Conservation (phyloP, 2,797 vertebrate species). For the Arrhamphus sclerolepis region DNA sequence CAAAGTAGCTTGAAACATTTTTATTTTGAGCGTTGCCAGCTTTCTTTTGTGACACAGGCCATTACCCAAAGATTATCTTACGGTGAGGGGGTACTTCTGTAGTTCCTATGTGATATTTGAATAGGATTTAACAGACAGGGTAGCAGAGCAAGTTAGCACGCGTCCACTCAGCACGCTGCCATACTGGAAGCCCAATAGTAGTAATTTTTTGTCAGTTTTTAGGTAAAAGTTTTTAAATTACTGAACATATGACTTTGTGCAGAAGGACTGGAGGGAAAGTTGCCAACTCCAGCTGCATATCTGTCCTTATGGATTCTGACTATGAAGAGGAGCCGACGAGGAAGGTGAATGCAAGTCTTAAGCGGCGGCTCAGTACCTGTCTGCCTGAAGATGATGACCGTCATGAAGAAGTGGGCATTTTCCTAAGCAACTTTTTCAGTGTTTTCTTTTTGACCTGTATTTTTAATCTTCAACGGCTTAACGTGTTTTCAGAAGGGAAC, state of each 20-base stretch:
- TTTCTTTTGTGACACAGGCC: too few relatives aligned
- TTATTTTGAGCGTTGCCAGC: too few relatives aligned
- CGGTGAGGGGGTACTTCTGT: too few relatives aligned
- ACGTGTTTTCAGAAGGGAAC: conserved; percentile 75
- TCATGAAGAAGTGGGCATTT: conserved; percentile 75
- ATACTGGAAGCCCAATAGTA: background rate
- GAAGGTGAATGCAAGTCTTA: conserved; percentile 78
- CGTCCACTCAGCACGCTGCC: too few relatives aligned
- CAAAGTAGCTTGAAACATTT: too few relatives aligned
- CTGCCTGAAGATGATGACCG: conserved; percentile 77
- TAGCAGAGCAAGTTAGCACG: too few relatives aligned
- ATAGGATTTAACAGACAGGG: too few relatives aligned
- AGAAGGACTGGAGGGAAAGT: conserved; percentile 89
- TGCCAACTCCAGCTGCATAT: conserved; percentile 73
- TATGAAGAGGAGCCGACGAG: conserved; percentile 90
- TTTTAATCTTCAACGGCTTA: background rate
- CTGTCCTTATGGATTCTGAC: conserved; percentile 88
- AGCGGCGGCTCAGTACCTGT: conserved; percentile 83
- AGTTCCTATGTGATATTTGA: too few relatives aligned
- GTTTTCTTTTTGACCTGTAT: too few relatives aligned
- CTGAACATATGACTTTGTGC: conserved; percentile 20
- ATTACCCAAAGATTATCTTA: too few relatives aligned
- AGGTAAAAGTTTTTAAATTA: too few relatives aligned
- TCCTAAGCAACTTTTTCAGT: fast-evolving
- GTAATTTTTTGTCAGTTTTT: background rate